Base-by-base conservation (phyloP, 2,113 vertebrate species). In the Mus spicilegus region DNA sequence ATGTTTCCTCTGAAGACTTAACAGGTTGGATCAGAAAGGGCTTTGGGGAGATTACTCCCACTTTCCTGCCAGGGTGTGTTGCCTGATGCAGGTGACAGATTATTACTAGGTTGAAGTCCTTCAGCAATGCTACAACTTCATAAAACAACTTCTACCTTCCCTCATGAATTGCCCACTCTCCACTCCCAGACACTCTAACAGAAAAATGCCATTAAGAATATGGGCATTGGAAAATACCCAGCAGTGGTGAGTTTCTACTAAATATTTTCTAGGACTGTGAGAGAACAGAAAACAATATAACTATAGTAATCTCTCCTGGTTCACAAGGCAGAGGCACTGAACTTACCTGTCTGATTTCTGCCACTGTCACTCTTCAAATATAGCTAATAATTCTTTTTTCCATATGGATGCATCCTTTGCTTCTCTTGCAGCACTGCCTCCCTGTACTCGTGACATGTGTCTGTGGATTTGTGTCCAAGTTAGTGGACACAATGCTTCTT, bases 11-110 rank as follows among this genome's bases (percentile, higher is more conserved):
- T 80, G 51, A 54, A 19, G 3, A 54, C 14, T 54, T 54, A 33
- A 51, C 51, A 54, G 22, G 8, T 51, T 80, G 77, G 49, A 80
- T 56, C 17, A 81, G 51, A 81, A 80, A 80, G 77, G 30, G 78
- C 0, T 22, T n/a, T 58, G 2, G 36, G 19, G 3, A 13, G 5
- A 36, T 2, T 82, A 7, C 11, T 12, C 56, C 22, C 4, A 8
- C 56, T 39, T 82, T 82, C 11, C 12, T 61, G 56, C 19, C 54
- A 39, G 20, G 75, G 7, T 61, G 80, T 39, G 26, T 39, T 58
- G 56, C 39, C 56, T 82, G 54, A 24, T 82, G 36, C 22, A 39
- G 56, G 22, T 61, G 22, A 26, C 54, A 84, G n/a, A 14, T 42
- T 28, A 28, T 63, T 84, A 42, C 26, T 84, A n/a, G 20, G n/a